Conservation (phyloP, 2,797 vertebrate genomes). For the Muraenolepis orangiensis region DNA sequence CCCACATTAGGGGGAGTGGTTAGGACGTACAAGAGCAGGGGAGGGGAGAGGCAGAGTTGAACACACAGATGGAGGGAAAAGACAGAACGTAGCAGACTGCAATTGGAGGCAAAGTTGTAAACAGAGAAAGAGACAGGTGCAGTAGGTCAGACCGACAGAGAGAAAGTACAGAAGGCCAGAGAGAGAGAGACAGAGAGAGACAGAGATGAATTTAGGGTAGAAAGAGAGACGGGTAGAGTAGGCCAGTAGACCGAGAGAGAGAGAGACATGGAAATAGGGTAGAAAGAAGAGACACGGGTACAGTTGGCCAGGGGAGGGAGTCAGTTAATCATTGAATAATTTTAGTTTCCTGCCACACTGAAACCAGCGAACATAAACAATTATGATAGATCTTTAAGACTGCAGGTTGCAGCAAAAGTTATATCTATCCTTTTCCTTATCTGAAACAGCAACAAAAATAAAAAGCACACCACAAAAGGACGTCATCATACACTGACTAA, state of each 20-base stretch:
- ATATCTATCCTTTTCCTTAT: no score
- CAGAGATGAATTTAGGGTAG: background rate
- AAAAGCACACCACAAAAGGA: no score
- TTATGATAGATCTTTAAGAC: no score
- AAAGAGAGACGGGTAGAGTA: conserved; percentile 2
- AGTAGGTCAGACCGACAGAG: conserved; percentile 4
- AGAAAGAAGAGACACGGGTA: background rate
- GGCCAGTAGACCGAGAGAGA: conserved; percentile 7
- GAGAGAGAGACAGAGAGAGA: background rate
- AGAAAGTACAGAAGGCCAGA: background rate
- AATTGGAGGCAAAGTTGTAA: background rate
- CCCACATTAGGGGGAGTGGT: background rate
- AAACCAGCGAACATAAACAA: no score
- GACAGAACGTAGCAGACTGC: no score
- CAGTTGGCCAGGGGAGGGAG: background rate
- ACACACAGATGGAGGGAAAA: background rate
- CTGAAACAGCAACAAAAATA: no score
- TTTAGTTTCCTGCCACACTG: no score
- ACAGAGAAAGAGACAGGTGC: background rate
- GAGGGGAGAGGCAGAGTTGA: no score
- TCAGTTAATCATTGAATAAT: no score
- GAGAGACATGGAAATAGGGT: background rate
- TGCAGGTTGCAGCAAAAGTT: no score
- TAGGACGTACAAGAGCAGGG: background rate
- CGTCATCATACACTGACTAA: no score